phyloP scores from a whole-genome alignment of 2,797 vertebrate genomes.

The Sebastes elongatus region DNA sequence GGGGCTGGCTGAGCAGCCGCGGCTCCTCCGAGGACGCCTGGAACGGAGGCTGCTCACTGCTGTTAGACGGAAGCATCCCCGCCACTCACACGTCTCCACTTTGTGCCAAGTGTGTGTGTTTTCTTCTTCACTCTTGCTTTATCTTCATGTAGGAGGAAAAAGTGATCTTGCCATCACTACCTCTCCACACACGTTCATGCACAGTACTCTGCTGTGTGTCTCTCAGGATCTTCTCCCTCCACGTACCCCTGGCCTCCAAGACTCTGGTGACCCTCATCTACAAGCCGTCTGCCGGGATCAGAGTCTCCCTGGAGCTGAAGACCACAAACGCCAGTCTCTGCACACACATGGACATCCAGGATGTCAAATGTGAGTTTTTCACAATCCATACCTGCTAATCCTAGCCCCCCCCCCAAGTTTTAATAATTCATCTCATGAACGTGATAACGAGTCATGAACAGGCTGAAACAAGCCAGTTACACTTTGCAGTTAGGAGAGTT shows the following conservation, averaged over 20 bases:
- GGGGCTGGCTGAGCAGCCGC: conserved; percentile 80
- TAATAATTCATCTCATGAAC: neutral
- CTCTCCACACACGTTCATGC: neutral
- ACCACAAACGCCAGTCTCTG: conserved; percentile 70
- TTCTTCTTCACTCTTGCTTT: neutral
- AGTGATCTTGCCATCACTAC: neutral
- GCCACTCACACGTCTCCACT: conserved; percentile 51
- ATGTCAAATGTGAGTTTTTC: conserved; percentile 75
- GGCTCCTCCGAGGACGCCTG: conserved; percentile 89
- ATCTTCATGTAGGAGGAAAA: neutral
- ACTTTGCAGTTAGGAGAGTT: neutral
- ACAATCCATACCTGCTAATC: neutral
- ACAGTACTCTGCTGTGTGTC: neutral
- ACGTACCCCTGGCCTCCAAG: conserved; percentile 79
- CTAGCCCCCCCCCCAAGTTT: no score
- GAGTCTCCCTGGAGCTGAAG: conserved; percentile 83
- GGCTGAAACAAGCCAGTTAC: neutral
- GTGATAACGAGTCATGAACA: neutral
- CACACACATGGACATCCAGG: conserved; percentile 32
- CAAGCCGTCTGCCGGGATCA: conserved; percentile 75
- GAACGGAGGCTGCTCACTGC: conserved; percentile 89
- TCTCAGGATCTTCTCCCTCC: conserved; percentile 90
- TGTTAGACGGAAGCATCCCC: conserved; percentile 86
- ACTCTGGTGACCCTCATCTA: conserved; percentile 86
- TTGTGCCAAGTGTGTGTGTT: conserved; percentile 80